Percentiles rank a stretch among this genome's conserved stretches.
Evolutionary conservation across 2,797 vertebrate genomes (phyloP).

Genomic region (Cossypha polioptera): DNA sequence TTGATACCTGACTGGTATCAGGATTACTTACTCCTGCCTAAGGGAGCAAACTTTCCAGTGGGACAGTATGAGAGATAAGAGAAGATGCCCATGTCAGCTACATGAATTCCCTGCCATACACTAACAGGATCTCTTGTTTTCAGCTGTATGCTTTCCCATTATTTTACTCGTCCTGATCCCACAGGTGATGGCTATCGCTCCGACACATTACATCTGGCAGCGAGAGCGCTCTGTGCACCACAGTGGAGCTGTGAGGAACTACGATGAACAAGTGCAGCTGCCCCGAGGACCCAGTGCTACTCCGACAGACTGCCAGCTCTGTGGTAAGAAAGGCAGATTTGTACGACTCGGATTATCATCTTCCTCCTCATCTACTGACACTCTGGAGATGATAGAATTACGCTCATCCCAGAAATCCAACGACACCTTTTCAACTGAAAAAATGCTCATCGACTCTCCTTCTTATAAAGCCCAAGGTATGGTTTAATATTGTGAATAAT

Average conservation of each 20-base stretch:
- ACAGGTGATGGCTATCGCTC: conserved; percentile 94
- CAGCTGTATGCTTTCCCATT: neutral
- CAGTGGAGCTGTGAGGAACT: conserved; percentile 85
- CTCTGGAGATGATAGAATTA: conserved; percentile 49
- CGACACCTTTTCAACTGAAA: conserved; percentile 9
- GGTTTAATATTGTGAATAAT: conserved; percentile 1
- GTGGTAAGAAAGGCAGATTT: conserved; percentile 68
- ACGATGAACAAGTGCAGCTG: conserved; percentile 49
- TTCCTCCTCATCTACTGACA: conserved; percentile 66
- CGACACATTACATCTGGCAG: conserved; percentile 89
- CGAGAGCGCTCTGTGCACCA: conserved; percentile 85
- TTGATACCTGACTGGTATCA: neutral
- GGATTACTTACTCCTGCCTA: neutral
- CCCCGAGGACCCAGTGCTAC: conserved; percentile 84
- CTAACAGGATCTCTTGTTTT: neutral
- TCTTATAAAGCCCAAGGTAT: conserved; percentile 63
- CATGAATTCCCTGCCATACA: rapidly evolving
- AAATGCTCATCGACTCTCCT: conserved; percentile 31
- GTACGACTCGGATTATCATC: conserved; percentile 67
- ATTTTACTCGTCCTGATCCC: neutral
- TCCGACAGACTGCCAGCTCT: conserved; percentile 77
- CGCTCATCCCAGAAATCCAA: conserved; percentile 20
- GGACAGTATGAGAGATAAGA: neutral
- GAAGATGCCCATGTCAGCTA: neutral
- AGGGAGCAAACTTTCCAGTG: neutral